Evolutionary conservation across 2,797 vertebrate species (phyloP).

Genomic region (Limnodromus scolopaceus): DNA sequence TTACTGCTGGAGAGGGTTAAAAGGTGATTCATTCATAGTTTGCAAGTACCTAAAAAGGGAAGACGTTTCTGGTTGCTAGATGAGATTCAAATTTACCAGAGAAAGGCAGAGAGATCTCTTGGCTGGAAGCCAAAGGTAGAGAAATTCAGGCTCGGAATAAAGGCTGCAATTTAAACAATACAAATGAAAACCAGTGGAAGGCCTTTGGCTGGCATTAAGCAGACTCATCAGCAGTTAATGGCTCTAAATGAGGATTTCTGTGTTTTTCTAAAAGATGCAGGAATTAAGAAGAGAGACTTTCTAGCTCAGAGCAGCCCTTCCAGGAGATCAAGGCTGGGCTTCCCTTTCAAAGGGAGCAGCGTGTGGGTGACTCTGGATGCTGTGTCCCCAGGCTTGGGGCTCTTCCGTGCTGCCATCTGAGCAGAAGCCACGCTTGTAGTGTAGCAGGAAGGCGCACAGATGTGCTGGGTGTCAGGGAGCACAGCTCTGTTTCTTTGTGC

Average conservation of each 20-base stretch:
- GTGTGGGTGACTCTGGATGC: not conserved
- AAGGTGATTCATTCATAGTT: slow-evolving; percentile 37
- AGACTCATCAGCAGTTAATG: not conserved
- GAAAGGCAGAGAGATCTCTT: slow-evolving; percentile 8
- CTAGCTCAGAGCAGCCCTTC: not conserved
- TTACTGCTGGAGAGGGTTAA: slow-evolving; percentile 35
- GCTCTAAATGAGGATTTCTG: slow-evolving; percentile 2
- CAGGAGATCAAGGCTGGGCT: not conserved
- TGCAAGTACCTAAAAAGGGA: slow-evolving; percentile 55
- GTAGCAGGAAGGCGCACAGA: not conserved
- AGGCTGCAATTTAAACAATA: slow-evolving; percentile 20
- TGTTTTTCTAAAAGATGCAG: not conserved
- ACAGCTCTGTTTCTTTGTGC: not conserved
- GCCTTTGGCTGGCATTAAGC: not conserved
- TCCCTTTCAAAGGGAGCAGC: not conserved
- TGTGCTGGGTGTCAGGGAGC: not conserved
- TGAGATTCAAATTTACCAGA: slow-evolving; percentile 21
- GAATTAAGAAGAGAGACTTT: not conserved
- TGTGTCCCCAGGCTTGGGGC: not conserved
- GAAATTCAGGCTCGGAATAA: slow-evolving; percentile 6
- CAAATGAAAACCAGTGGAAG: not conserved
- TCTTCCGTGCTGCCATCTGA: not conserved
- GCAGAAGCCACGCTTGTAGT: not conserved
- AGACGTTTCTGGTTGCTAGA: slow-evolving; percentile 42
- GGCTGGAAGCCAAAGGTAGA: slow-evolving; percentile 15